These are phyloP conservation scores for Hyaena hyaena DNA, from an alignment of 2,113 vertebrate species.

Conservation along the genomic window DNA sequence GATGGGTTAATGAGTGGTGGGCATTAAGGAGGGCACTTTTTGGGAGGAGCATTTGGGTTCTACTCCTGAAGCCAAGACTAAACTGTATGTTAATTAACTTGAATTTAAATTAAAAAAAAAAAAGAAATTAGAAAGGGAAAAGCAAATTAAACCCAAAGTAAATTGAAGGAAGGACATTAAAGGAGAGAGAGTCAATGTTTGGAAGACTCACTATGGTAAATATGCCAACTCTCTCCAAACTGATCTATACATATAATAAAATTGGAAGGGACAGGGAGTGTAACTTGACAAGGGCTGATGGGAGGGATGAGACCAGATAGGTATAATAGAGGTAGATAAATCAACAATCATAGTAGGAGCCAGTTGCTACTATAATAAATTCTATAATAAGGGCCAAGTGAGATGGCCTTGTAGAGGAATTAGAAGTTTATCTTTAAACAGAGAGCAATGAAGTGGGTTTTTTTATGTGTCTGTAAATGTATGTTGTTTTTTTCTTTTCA, in stretches of 20 bases:
- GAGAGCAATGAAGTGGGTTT: neutral
- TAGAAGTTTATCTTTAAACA: neutral
- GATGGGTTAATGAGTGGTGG: too few species aligned
- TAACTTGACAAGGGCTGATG: neutral
- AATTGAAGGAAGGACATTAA: neutral
- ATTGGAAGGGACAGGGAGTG: too few species aligned
- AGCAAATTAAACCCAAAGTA: neutral
- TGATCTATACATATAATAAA: neutral
- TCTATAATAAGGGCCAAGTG: neutral
- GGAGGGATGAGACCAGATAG: neutral
- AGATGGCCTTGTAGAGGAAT: neutral
- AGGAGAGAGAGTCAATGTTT: neutral
- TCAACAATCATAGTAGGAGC: neutral
- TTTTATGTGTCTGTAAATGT: too few species aligned
- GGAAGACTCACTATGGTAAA: neutral
- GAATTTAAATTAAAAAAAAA: too few species aligned
- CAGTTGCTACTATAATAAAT: neutral
- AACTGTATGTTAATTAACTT: too few species aligned
- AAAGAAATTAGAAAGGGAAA: slow-evolving; percentile 3
- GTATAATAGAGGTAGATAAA: neutral
- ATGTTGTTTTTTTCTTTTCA: too few species aligned
- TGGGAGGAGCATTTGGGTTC: too few species aligned
- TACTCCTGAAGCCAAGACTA: too few species aligned
- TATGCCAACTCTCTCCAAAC: neutral
- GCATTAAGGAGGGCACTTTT: too few species aligned